Base-by-base conservation (phyloP, 2,888 invertebrate genomes). In the Apotomis betuletana region DNA sequence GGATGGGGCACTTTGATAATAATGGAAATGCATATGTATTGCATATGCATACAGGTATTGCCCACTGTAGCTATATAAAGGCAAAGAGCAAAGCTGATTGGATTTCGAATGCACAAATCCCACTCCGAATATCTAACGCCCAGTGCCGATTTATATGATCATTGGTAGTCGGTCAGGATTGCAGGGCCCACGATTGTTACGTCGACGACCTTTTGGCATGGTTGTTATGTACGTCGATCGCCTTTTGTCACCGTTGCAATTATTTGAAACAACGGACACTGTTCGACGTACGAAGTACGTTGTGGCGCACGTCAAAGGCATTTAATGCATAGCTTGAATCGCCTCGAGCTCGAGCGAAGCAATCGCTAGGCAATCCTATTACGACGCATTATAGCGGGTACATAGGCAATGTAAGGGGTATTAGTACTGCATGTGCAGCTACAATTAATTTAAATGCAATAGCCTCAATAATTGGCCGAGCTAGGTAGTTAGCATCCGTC, bases 371-470 rank as follows among this genome's bases (percentile, higher is more conserved):
- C 88, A 88, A 90, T 90, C 85, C 85, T 80, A 88, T 88, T 88
- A 87, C 80, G 84, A 85, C 86, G 85, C 86, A 85, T 86, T 81
- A 83, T 83, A 81, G 41, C 76, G 49, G 10, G 77, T 77, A 77
- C 72, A 74, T 77, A 81, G 70, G 70, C 60, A 77, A 77, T 82
- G 81, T 82, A 83, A 83, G 82, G 79, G 81, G 83, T 84, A 86
- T 88, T 86, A 86, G 82, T 46, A 65, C 46, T 84, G 85, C 86
- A 85, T 87, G 85, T 84, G 85, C 85, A 84, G 87, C 84, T 81
- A 85, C 89, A 88, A 91, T 91, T 90, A 91, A 91, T 90, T 90
- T 89, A 88, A 90, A 90, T 86, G 90, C 88, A 90, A 90, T 89
- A 87, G 87, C 90, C 85, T 84, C 88, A 90, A 90, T 91, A 88